Evolutionary conservation across 1,140 invertebrate genomes (phyloP).

Genomic region (Drosophila persimilis): DNA sequence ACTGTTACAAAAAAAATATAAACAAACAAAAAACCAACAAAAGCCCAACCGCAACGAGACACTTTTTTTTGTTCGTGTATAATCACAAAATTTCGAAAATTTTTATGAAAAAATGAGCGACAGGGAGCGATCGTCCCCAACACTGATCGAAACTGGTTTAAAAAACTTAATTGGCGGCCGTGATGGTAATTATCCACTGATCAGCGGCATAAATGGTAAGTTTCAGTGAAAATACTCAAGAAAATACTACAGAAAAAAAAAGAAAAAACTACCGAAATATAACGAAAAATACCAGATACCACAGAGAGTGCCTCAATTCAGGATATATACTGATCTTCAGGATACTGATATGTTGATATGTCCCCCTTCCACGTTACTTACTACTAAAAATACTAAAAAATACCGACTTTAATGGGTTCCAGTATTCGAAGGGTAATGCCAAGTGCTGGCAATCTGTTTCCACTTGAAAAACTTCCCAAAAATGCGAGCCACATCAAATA

Average conservation of each 20-base stretch:
- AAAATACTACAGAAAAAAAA: not conserved
- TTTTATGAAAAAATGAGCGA: slow-evolving; percentile 87
- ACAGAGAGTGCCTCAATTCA: no score
- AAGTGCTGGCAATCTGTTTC: slow-evolving; percentile 34
- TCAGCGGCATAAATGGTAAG: slow-evolving; percentile 88
- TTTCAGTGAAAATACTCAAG: slow-evolving; percentile 53
- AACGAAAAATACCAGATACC: not conserved
- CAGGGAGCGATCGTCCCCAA: slow-evolving; percentile 90
- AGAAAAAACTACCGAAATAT: not conserved
- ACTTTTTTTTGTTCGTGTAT: slow-evolving; percentile 66
- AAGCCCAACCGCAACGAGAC: slow-evolving; percentile 35
- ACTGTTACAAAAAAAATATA: slow-evolving; percentile 14
- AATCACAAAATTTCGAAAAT: slow-evolving; percentile 75
- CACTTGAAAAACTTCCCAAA: slow-evolving; percentile 22
- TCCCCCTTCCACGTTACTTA: no score
- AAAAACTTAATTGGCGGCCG: slow-evolving; percentile 90
- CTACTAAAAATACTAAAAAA: no score
- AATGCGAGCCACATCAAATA: not conserved
- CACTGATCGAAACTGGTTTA: slow-evolving; percentile 90
- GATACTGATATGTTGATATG: no score
- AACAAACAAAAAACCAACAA: slow-evolving; percentile 15
- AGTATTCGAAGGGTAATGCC: not conserved
- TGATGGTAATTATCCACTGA: slow-evolving; percentile 89
- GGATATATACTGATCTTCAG: no score
- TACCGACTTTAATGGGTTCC: no score